Base-by-base conservation (phyloP, 2,113 vertebrate genomes). In the Malurus melanocephalus region DNA sequence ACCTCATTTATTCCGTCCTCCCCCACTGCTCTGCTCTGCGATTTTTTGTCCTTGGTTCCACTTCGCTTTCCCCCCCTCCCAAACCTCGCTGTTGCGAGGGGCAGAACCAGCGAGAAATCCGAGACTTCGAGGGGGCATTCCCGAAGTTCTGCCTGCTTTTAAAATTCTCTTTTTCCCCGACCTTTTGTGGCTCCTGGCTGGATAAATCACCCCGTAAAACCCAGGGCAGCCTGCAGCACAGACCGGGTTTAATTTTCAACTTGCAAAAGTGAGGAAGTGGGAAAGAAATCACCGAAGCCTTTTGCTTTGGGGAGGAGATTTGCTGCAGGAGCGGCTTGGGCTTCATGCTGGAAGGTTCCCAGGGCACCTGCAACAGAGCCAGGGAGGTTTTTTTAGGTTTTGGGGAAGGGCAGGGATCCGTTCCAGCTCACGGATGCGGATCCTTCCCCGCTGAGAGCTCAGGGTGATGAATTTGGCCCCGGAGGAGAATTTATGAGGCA, bases 1-100 rank as follows among this genome's bases (percentile, higher is more conserved):
- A 81, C 77, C 77, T 93, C 73, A 78, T 93, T 93, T 92, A 83
- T 75, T 94, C 83, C 56, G n/a, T 59, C 61, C 90, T 80, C 69
- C 2, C 40, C 3, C 14, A 3, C 40, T 11, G 18, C 51, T 49
- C 12, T 2, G 8, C 42, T 85, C 85, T 76, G 75, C 71, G 57
- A 40, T 56, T 80, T 52, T 89, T 91, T 82, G 67, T 73, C 87
- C 87, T 92, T 92, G 74, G 3, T 46, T 79, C 64, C 62, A 73
- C 52, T 80, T 43, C 24, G 59, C 82, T 79, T 42, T 38, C 69
- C 40, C 43, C 12, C 26, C 55, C 61, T 15, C 51, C 13, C 72
- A 80, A 26, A 77, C n/a, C 82, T 71, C 13, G 42, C 40, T 23
- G 32, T 26, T 26, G 59, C 46, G 33, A 87, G 35, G 43, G 52